These are phyloP conservation scores for Otolemur crassicaudatus DNA, from an alignment of 2,797 vertebrate genomes.

Conservation along the genomic window DNA sequence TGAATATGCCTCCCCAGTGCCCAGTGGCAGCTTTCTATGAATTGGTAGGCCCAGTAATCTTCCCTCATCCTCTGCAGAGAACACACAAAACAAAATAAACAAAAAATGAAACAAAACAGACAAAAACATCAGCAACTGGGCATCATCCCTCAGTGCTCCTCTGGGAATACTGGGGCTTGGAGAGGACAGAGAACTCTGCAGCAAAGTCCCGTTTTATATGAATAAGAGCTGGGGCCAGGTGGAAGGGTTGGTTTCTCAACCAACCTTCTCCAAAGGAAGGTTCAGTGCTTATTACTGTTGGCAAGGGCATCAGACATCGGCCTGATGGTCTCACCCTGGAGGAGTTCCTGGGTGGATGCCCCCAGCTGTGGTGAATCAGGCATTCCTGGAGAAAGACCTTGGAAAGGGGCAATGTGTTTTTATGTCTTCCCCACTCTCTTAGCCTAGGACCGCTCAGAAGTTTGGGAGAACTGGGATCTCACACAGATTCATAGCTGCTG, in stretches of 20 bases:
- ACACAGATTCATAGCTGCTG: fast-evolving
- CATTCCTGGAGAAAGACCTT: background rate
- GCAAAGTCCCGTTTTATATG: background rate
- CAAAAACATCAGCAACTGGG: background rate
- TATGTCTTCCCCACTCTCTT: background rate
- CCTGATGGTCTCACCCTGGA: background rate
- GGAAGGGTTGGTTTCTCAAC: background rate
- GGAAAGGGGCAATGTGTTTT: background rate
- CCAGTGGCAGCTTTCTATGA: background rate
- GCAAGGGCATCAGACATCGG: background rate
- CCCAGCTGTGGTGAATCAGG: too few relatives aligned
- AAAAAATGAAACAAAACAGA: background rate
- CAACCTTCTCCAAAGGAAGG: background rate
- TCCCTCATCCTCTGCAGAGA: background rate
- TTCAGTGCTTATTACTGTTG: background rate
- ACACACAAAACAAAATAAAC: background rate
- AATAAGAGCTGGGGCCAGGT: fast-evolving
- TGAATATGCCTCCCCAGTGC: background rate
- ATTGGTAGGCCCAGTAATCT: background rate
- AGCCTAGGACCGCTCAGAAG: fast-evolving
- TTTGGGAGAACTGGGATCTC: background rate
- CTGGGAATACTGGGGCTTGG: background rate
- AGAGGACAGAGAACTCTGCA: background rate
- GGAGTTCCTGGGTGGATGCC: background rate
- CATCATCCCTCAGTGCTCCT: background rate